Evolutionary conservation across 2,797 vertebrate genomes (phyloP), one percentile per base, ranked within the genome.

Genomic region (Phalloptychus januarius): DNA sequence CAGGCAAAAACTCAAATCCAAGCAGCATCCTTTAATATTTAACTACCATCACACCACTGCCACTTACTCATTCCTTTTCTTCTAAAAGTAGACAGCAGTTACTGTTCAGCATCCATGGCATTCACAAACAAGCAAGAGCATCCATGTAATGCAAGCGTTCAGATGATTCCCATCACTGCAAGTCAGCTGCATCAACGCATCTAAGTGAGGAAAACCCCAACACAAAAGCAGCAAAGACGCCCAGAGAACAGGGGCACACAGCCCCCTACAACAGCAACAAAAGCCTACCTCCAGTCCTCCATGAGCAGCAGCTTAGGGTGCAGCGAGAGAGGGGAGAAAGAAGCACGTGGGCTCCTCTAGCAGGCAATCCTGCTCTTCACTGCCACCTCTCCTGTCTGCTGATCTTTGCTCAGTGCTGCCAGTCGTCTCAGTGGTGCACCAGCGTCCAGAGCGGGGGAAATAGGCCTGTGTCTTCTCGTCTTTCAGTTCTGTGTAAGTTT

Each of bases 231-330:
- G 33, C 18, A 61, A 78, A 71, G 7, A 50, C 46, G 52, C 79
- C 76, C 63, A 3, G 38, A 83, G 71, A 82, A 45, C 79, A 80
- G 83, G 79, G 25, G 67, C 67, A 13, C 77, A 38, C 80, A 89
- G 83, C 76, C 83, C 85, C 86, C 86, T 46, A 15, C 78, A 82
- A 78, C 50, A 87, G 80, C 91, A 94, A 95, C 91, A 95, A 94
- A 94, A 90, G 92, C 95, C 94, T 94, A 95, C 95, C 95, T 91
- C 90, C 84, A 84, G 87, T 94, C 93, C 90, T 93, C 89, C 92
- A 91, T 92, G 84, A 91, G 85, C 85, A 86, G 86, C 79, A 48
- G 89, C 90, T 87, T 83, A 79, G 79, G 88, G 86, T 91, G 71
- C 81, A 85, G 89, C 89, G 18, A 74, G n/a, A 63, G 85, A 77